These are phyloP conservation scores for Notothenia rossii DNA, from an alignment of 2,113 vertebrate genomes.

Conservation along the genomic window DNA sequence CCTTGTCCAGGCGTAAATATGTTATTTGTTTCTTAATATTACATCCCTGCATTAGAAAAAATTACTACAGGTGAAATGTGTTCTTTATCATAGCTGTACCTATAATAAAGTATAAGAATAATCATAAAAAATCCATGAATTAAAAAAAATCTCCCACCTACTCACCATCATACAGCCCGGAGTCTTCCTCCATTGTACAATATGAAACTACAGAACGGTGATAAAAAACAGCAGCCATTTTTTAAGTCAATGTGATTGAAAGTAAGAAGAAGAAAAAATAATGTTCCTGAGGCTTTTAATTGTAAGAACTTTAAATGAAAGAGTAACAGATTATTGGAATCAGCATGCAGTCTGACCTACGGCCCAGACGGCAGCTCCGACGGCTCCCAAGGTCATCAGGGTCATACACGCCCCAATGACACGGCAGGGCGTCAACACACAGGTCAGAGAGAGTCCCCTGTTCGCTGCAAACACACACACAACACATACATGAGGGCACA, in stretches of 20 bases:
- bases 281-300: no score
- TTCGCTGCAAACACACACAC: constrained; percentile 70
- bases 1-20: neutral
- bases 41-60: neutral
- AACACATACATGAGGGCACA: constrained; percentile 19
- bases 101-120: neutral
- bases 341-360: constrained; percentile 78
- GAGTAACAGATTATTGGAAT: neutral
- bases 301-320: neutral
- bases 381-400: constrained; percentile 79
- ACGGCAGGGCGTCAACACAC: constrained; percentile 81
- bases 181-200: constrained; percentile 83
- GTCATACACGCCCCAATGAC: constrained; percentile 74
- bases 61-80: neutral
- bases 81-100: neutral
- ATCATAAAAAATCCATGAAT: neutral
- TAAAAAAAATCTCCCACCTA: neutral
- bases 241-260: neutral
- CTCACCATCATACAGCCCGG: constrained; percentile 85
- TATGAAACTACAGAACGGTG: constrained; percentile 71
- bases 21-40: no score
- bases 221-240: constrained; percentile 6
- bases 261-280: neutral
- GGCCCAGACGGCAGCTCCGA: constrained; percentile 84
- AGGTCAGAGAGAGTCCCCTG: constrained; percentile 79